phyloP scores from a whole-genome alignment of 2,797 vertebrate species.

The Acestrorhynchus altus region DNA sequence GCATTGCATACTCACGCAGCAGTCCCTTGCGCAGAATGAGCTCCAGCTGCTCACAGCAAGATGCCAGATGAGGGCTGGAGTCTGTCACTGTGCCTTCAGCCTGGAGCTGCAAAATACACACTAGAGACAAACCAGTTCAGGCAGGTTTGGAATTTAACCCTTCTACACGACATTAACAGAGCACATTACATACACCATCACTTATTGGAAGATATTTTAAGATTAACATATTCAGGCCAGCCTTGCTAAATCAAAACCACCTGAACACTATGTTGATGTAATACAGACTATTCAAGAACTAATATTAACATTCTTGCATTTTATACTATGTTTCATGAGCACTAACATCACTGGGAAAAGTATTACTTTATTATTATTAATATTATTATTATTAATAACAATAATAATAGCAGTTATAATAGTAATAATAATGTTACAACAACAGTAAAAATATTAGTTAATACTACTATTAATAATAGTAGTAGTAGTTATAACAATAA shows the following conservation, averaged over 20 bases:
- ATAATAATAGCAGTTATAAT: no score
- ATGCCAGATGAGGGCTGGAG: slow-evolving; percentile 72
- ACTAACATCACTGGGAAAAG: background rate
- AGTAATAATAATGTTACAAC: no score
- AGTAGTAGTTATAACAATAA: no score
- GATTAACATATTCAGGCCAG: background rate
- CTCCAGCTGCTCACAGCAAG: slow-evolving; percentile 83
- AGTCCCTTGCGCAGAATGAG: slow-evolving; percentile 85
- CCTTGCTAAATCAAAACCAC: background rate
- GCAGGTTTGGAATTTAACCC: background rate
- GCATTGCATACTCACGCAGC: slow-evolving; percentile 76
- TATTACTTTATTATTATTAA: no score
- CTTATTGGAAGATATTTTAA: background rate
- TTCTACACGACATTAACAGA: no score
- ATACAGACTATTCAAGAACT: background rate
- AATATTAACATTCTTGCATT: background rate
- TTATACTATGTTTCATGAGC: no score
- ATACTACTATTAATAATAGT: no score
- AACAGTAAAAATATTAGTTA: no score
- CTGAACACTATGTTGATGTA: background rate
- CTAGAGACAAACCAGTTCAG: slow-evolving; percentile 62
- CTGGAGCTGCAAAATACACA: slow-evolving; percentile 81
- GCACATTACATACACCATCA: slow-evolving; percentile 3
- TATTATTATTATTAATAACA: no score
- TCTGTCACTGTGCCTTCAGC: slow-evolving; percentile 72